Percentiles rank a stretch among this genome's conserved stretches.
phyloP scores from a whole-genome alignment of 2,797 vertebrate genomes.

The Podarcis siculus region DNA sequence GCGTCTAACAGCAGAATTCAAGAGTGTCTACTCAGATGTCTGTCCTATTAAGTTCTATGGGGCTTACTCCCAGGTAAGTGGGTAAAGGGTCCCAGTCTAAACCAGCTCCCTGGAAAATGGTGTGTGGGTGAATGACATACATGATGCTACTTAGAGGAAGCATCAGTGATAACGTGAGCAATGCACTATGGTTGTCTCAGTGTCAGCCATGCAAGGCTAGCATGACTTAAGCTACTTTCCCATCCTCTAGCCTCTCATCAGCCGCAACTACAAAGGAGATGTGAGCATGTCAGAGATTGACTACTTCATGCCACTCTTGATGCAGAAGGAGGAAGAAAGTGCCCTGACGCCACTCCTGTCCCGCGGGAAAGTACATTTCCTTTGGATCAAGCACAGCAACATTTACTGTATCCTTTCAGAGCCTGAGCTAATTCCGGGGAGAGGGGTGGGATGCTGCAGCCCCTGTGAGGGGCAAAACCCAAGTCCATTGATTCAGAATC shows the following conservation, averaged over 20 bases:
- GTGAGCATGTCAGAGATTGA: slow-evolving; percentile 92
- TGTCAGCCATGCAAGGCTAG: too few relatives aligned
- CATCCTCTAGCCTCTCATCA: slow-evolving; percentile 87
- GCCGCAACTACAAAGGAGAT: slow-evolving; percentile 94
- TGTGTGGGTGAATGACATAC: neutral
- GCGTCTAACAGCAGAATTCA: neutral
- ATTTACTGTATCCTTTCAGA: slow-evolving; percentile 89
- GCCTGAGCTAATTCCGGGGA: too few relatives aligned
- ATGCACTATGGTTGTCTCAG: too few relatives aligned
- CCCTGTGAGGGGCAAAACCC: neutral
- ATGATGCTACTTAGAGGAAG: neutral
- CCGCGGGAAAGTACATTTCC: slow-evolving; percentile 87
- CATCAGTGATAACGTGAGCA: neutral
- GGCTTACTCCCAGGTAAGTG: neutral
- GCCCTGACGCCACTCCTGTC: slow-evolving; percentile 84
- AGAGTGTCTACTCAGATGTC: neutral
- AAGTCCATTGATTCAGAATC: too few relatives aligned
- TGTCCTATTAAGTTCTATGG: neutral
- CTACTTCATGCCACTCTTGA: slow-evolving; percentile 88
- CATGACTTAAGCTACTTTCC: neutral
- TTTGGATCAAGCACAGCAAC: slow-evolving; percentile 97
- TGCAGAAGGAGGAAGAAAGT: slow-evolving; percentile 91
- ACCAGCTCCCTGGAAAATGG: neutral
- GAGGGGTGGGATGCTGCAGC: neutral
- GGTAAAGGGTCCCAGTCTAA: neutral